Evolutionary conservation across 2,113 vertebrate genomes (phyloP), one percentile per base, ranked within the genome.

Genomic region (Oxygymnocypris stewartii): DNA sequence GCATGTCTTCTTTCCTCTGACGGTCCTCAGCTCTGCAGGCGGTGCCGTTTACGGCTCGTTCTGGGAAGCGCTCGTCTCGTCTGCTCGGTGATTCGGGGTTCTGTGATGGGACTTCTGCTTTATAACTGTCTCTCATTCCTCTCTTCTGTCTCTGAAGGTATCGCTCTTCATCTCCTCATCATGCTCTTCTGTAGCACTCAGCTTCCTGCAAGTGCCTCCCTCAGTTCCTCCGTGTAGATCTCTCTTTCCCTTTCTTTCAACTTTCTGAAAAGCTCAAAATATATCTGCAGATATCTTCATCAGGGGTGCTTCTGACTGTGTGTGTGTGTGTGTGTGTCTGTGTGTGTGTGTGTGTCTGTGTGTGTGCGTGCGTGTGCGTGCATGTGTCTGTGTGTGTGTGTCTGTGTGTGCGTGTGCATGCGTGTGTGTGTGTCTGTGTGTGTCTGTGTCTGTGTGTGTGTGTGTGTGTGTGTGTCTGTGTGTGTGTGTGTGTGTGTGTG

Each of bases 11-110:
- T 16, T 69, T 40, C 54, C 63, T 71, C 6, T 20, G 83, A 59
- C 31, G 75, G 54, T 87, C 89, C 91, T 90, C 94, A 98, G 97
- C 96, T 91, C 95, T 98, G 90, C 97, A 97, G 95, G 95, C 96
- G 14, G 96, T 97, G 88, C 97, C 97, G 92, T 98, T 98, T 94
- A 96, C 96, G 1, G 97, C 97, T 88, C 96, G 96, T 90, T 97
- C 96, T 69, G 96, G 96, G 93, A 97, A 97, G 85, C 96, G 96
- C 90, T 96, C 95, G 63, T 98, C 97, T 87, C 94, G 95, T 90
- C 95, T 98, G 91, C 95, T 97, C 94, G 96, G 95, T 47, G 96
- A 98, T 78, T 93, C 95, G n/a, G 95, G 95, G 94, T 96, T 96
- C 95, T 95, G 91, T 40, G 97, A 97, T 83, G 96, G 96, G 93